Percentiles rank a stretch among this genome's conserved stretches.
These are phyloP conservation scores for Catharus ustulatus DNA, from an alignment of 2,797 vertebrate genomes.

Conservation along the genomic window DNA sequence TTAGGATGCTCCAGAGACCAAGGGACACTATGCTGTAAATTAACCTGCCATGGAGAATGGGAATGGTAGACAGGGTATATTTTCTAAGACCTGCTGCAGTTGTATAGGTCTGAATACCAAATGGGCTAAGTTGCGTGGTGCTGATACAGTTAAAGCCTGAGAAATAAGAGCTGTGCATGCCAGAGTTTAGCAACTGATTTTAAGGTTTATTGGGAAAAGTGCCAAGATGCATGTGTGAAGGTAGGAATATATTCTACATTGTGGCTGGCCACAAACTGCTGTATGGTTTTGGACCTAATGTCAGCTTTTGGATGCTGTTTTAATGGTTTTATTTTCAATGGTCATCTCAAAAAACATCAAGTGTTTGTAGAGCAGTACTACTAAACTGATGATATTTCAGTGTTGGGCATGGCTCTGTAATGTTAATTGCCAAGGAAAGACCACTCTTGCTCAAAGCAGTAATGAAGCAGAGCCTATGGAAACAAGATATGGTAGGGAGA, in stretches of 20 bases:
- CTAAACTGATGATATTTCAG: not conserved
- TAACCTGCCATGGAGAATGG: not conserved
- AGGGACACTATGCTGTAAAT: not conserved
- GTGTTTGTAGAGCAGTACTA: not conserved
- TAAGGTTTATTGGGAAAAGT: not conserved
- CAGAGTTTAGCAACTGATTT: not conserved
- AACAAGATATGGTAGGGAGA: not conserved
- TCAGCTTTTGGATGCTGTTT: not conserved
- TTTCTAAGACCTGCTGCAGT: not conserved
- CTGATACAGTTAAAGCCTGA: not conserved
- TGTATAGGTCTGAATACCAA: not conserved
- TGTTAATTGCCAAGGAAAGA: not conserved
- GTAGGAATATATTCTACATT: not conserved
- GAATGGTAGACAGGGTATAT: not conserved
- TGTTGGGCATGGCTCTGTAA: not conserved
- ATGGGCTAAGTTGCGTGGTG: not conserved
- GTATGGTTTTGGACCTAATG: not conserved
- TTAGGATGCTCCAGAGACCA: not conserved
- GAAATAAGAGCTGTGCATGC: not conserved
- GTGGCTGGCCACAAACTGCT: not conserved
- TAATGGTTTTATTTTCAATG: not conserved
- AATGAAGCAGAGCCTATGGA: not conserved
- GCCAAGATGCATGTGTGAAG: not conserved
- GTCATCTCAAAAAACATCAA: not conserved
- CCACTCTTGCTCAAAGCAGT: not conserved